Evolutionary conservation across 1,140 invertebrate genomes (phyloP).

Genomic region (Eumaeus atala): DNA sequence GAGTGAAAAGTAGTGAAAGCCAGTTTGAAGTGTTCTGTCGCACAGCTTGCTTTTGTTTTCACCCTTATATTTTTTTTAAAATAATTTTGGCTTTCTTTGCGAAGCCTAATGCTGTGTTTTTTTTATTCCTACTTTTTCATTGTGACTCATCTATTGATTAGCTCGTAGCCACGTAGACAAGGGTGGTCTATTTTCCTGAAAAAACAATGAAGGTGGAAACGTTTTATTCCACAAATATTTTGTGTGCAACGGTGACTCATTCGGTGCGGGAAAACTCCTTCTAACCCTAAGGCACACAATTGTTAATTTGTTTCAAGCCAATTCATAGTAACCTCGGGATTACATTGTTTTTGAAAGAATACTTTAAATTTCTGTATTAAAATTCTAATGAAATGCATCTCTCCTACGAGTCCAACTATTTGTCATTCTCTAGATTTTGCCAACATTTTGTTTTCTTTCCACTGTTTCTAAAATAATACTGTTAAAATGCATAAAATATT

Average conservation of each 20-base stretch:
- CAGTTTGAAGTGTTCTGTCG: not conserved
- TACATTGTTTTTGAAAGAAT: no score
- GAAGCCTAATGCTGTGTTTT: no score
- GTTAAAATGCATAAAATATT: no score
- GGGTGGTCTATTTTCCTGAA: not conserved
- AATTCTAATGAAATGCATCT: no score
- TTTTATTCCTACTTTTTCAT: not conserved
- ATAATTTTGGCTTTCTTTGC: not conserved
- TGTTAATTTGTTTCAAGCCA: slow-evolving; percentile 8
- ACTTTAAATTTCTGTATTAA: no score
- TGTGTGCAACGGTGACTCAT: slow-evolving; percentile 33
- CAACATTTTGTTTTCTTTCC: no score
- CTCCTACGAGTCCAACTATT: no score
- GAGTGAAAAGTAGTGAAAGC: slow-evolving; percentile 72
- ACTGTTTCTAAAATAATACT: no score
- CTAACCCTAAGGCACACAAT: slow-evolving; percentile 12
- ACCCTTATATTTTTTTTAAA: slow-evolving; percentile 11
- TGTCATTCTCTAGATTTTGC: no score
- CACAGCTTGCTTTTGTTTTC: slow-evolving; percentile 6
- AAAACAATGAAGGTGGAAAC: not conserved
- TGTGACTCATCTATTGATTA: slow-evolving; percentile 1
- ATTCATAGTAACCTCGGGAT: slow-evolving; percentile 42
- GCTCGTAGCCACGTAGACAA: not conserved
- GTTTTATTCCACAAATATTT: slow-evolving; percentile 10
- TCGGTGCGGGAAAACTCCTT: slow-evolving; percentile 20